These are phyloP conservation scores for Lanistes nyassanus DNA, from an alignment of 1,140 invertebrate genomes.

Conservation along the genomic window DNA sequence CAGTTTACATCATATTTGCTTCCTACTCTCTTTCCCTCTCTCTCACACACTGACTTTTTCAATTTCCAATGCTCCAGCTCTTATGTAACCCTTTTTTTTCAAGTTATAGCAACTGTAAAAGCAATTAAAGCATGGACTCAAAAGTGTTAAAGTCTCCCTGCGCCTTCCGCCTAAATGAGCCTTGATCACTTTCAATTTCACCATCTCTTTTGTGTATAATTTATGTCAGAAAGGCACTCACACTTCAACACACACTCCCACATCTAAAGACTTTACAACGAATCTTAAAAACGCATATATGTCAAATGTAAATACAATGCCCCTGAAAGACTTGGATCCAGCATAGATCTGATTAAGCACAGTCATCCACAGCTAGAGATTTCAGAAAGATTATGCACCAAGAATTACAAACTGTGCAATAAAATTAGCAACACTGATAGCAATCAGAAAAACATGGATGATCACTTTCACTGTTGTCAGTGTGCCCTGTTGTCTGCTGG, in stretches of 20 bases:
- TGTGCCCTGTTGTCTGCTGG: constrained; percentile 72
- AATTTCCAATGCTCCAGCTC: background rate
- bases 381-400: background rate
- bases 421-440: constrained; percentile 79
- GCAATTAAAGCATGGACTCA: too few species aligned
- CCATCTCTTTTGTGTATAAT: background rate
- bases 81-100: background rate
- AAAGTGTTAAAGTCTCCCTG: too few species aligned
- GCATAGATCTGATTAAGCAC: too few species aligned
- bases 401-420: constrained; percentile 79
- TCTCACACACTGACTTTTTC: background rate
- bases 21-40: constrained; percentile 3
- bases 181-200: constrained; percentile 1
- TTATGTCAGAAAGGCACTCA: constrained; percentile 1
- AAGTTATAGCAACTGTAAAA: too few species aligned
- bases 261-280: too few species aligned
- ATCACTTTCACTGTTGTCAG: constrained; percentile 71
- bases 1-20: background rate
- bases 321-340: too few species aligned
- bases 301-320: too few species aligned
- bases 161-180: background rate
- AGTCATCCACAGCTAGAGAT: too few species aligned
- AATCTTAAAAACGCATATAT: too few species aligned
- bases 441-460: constrained; percentile 74
- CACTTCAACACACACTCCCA: background rate